A percentile compares a stretch with the other conserved stretches of the same genome.
Evolutionary conservation across 2,888 invertebrate genomes (phyloP).

Genomic region (Melinopterus prodromus): DNA sequence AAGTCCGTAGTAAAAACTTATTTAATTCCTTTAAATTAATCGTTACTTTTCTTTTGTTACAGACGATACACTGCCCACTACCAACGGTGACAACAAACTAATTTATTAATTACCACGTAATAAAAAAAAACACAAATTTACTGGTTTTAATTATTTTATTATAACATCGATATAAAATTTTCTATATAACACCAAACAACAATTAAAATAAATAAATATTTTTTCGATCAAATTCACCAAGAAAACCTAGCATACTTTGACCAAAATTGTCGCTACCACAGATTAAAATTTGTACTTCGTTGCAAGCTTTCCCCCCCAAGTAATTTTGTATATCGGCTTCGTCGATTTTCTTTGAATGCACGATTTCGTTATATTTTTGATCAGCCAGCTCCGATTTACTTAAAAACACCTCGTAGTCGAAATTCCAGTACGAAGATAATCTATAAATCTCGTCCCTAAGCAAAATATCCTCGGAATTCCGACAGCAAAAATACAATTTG

Average conservation of each 20-base stretch:
- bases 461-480: slow-evolving; percentile 65
- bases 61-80: slow-evolving; percentile 28
- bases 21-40: neutral
- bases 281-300: slow-evolving; percentile 63
- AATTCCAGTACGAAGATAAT: slow-evolving; percentile 77
- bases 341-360: slow-evolving; percentile 58
- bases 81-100: neutral
- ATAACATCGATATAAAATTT: neutral
- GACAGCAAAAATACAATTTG: slow-evolving; percentile 70
- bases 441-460: slow-evolving; percentile 69
- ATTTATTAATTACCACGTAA: neutral
- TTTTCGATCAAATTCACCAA: slow-evolving; percentile 41
- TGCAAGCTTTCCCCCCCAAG: slow-evolving; percentile 53
- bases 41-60: slow-evolving; percentile 18
- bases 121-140: neutral
- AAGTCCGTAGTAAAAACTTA: slow-evolving; percentile 14
- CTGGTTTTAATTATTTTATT: slow-evolving; percentile 1
- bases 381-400: slow-evolving; percentile 43
- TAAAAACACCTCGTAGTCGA: slow-evolving; percentile 70
- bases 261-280: slow-evolving; percentile 71
- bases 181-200: slow-evolving; percentile 14
- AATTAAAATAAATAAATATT: slow-evolving; percentile 37
- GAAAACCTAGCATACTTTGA: slow-evolving; percentile 59
- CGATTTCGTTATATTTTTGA: slow-evolving; percentile 65
- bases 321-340: slow-evolving; percentile 54